Evolutionary conservation across 2,113 vertebrate genomes (phyloP), one percentile per base, ranked within the genome.

Genomic region (Rhinopomastus cyanomelas): DNA sequence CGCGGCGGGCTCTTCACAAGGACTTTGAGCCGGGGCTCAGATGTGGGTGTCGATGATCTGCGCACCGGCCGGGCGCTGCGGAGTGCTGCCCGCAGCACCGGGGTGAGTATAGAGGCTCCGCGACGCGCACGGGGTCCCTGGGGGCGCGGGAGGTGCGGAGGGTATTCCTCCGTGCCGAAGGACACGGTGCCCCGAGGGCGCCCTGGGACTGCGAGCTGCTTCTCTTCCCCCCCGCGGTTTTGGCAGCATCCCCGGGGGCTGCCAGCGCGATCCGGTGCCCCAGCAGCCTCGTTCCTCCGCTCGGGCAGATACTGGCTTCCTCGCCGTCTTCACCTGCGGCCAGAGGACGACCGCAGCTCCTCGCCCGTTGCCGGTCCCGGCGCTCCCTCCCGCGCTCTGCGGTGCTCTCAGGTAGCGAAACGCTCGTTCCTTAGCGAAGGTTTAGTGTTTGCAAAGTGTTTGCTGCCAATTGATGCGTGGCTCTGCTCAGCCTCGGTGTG

Each of bases 401-500:
- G 49, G 78, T 25, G 76, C 55, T 82, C 85, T 91, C 61, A 87
- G 61, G 52, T 25, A 72, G 59, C 79, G 66, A 90, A 93, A 42
- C n/a, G n/a, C 46, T 68, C 39, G 71, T 84, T 71, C 96, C 92
- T 90, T 52, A 44, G 89, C 71, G 75, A 55, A 85, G 59, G 74
- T 67, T 91, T 92, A 72, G 74, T 88, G 95, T 93, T 96, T 81
- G 92, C 85, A 66, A 77, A 96, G 94, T 88, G 95, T 96, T 97
- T 91, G 92, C 89, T 65, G 13, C 85, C 94, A 59, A 85, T 92
- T 75, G 85, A 92, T 64, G 93, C 30, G 36, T n/a, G 87, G 73
- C 66, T 94, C 34, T 68, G 75, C 85, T 84, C 27, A 53, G 94
- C 66, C 55, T 7, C 39, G 20, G 39, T 18, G 27, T 90, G 92